Base-by-base conservation (phyloP, 1,140 invertebrate genomes). In the Copidosoma floridanum region DNA sequence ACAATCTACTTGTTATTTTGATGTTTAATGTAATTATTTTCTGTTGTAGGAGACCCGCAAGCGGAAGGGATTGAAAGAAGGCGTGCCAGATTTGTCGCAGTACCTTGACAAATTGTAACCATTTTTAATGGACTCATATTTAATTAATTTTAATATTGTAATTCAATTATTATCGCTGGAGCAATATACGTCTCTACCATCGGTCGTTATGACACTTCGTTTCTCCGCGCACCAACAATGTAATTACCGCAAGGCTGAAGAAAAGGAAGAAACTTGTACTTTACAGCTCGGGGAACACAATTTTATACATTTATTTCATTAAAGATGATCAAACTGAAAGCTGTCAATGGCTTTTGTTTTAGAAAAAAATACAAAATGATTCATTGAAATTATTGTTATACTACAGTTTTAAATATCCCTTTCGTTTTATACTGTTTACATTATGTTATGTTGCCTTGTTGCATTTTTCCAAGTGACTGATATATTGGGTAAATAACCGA, bases 61-160 rank as follows among this genome's bases (percentile, higher is more conserved):
- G 84, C 90, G 98, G 80, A 99, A 99, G 86, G 97, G 97, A 82
- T 85, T 99, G 71, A 99, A 98, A 82, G 97, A 99, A 79, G 94
- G 94, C 81, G 85, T 98, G 65, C 96, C 95, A 70, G 93, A 96
- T 75, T 83, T 98, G 73, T 79, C 86, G 71, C 88, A 92, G 84
- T 98, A 97, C 80, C 85, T 96, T 79, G 95, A 95, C 83, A 95
- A 95, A 85, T 85, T 95, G 88, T 95, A 95, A 94, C 83, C 80
- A 72, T 72, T 72, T 69, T 43, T 46, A 20, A 68, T 66, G 62
- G 55, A 65, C 69, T 63, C 65, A 66, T 77, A 79, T 77, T 78
- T 71, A 78, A 75, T 74, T 73, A 77, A 57, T 69, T 79, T 78
- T 80, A 78, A 76, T 71, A 74, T 75, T 77, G 66, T 79, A 78